Evolutionary conservation across 1,140 invertebrate species (phyloP).

Genomic region (Maconellicoccus hirsutus): DNA sequence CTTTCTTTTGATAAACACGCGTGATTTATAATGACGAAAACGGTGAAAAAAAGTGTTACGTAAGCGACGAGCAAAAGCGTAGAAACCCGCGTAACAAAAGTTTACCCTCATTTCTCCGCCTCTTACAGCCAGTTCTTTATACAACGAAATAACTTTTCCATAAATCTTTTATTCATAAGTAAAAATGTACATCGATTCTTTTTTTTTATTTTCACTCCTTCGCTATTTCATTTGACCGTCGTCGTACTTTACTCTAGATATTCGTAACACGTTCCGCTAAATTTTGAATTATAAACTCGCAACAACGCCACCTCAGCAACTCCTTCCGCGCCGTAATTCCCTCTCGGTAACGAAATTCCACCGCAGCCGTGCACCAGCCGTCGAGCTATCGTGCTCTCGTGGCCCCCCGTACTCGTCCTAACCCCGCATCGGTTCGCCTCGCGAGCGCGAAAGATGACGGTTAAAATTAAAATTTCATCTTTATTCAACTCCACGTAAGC

Average conservation of each 20-base stretch:
- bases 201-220: too few relatives aligned
- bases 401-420: too few relatives aligned
- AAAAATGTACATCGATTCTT: conserved; percentile 1
- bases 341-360: too few relatives aligned
- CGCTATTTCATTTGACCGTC: neutral
- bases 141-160: neutral
- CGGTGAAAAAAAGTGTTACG: neutral
- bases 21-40: neutral
- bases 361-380: too few relatives aligned
- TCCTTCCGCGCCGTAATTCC: too few relatives aligned
- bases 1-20: neutral
- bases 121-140: neutral
- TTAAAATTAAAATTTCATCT: too few relatives aligned
- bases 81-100: neutral
- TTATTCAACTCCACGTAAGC: too few relatives aligned
- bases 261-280: neutral
- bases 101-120: neutral
- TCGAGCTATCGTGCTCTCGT: too few relatives aligned
- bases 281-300: neutral
- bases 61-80: neutral
- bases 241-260: neutral
- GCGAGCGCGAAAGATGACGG: too few relatives aligned
- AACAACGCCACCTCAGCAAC: too few relatives aligned
- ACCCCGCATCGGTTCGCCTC: too few relatives aligned
- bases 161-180: neutral